A percentile compares a stretch with the other conserved stretches of the same genome.
Conservation (phyloP, 2,113 vertebrate species). For the Caracal caracal region DNA sequence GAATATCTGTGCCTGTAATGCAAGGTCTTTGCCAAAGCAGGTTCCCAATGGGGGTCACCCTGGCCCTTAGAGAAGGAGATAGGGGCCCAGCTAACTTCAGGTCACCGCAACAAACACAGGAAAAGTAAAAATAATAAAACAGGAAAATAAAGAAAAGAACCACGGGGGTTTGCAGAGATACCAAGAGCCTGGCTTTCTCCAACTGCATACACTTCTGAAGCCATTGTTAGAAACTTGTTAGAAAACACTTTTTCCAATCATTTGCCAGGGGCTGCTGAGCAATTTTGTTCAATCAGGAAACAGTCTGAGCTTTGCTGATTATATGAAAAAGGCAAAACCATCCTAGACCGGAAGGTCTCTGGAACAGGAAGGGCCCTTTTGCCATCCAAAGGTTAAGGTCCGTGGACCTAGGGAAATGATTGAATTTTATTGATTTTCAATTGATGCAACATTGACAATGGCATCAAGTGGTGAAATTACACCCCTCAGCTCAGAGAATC, state of each 20-base stretch:
- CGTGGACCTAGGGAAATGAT: neutral
- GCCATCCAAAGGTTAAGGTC: slow-evolving; percentile 12
- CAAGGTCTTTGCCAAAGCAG: neutral
- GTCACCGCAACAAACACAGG: slow-evolving; percentile 28
- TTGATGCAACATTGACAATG: slow-evolving; percentile 57
- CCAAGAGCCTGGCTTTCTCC: neutral
- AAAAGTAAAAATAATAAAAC: slow-evolving; percentile 46
- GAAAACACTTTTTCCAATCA: slow-evolving; percentile 71
- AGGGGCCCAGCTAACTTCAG: neutral
- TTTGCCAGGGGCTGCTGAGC: slow-evolving; percentile 54
- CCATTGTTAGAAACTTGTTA: slow-evolving; percentile 47
- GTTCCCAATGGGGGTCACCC: neutral
- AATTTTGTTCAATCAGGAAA: slow-evolving; percentile 75
- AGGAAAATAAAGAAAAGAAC: slow-evolving; percentile 50
- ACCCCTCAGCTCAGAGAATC: slow-evolving; percentile 4
- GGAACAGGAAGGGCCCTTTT: neutral
- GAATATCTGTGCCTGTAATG: neutral
- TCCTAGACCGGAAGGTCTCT: neutral
- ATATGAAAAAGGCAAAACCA: slow-evolving; percentile 2
- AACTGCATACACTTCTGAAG: neutral
- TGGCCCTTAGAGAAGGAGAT: neutral
- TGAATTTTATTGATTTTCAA: slow-evolving; percentile 73
- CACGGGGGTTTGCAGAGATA: neutral
- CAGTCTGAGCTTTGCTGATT: slow-evolving; percentile 66
- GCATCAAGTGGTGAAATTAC: slow-evolving; percentile 20